These are phyloP conservation scores for Alligator sinensis DNA, from an alignment of 2,113 vertebrate species.

Conservation along the genomic window DNA sequence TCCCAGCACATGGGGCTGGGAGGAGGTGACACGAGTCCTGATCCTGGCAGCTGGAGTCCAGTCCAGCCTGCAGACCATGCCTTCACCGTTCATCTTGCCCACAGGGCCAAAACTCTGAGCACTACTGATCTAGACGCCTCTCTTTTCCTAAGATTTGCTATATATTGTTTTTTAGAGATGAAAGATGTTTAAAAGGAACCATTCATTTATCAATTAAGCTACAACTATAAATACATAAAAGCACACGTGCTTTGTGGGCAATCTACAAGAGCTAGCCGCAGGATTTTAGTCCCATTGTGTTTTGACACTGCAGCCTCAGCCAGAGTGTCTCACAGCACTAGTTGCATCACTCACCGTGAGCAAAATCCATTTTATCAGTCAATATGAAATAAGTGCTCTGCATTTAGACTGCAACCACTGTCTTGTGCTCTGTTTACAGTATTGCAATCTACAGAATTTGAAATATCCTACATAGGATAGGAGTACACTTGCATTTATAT, in stretches of 20 bases:
- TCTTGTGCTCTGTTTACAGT: not conserved
- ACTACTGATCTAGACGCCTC: not conserved
- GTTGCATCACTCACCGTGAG: not conserved
- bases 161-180: not conserved
- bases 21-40: no score
- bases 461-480: not conserved
- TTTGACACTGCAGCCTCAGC: not conserved
- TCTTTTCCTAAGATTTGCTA: not conserved
- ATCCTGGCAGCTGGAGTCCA: no score
- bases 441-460: not conserved
- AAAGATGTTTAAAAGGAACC: not conserved
- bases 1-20: no score
- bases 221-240: not conserved
- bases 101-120: no score
- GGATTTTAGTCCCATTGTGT: not conserved
- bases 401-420: not conserved
- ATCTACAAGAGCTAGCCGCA: not conserved
- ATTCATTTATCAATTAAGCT: not conserved
- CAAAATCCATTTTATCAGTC: not conserved
- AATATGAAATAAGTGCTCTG: not conserved
- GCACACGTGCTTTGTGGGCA: not conserved
- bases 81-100: no score
- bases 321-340: not conserved
- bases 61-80: no score
- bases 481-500: not conserved